Evolutionary conservation across 2,888 invertebrate species (phyloP).

Genomic region (Orchesellides sinensis): DNA sequence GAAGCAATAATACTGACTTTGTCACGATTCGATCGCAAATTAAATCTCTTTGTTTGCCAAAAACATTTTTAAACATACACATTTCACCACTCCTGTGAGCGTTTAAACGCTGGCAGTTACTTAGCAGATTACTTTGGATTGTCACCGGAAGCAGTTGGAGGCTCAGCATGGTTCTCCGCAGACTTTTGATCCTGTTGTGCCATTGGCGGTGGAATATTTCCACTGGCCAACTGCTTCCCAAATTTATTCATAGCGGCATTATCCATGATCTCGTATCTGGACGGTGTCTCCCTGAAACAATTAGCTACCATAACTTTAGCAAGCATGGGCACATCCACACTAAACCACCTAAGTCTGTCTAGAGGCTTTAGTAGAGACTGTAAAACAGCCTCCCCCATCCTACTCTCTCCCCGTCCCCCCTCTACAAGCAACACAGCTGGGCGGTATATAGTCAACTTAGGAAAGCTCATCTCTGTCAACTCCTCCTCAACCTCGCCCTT

Average conservation of each 20-base stretch:
- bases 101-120: too few species aligned
- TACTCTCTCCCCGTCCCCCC: constrained; percentile 73
- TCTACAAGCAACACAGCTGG: constrained; percentile 71
- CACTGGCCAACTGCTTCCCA: constrained; percentile 32
- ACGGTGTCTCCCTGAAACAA: constrained; percentile 60
- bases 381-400: constrained; percentile 72
- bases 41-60: too few species aligned
- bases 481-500: constrained; percentile 77
- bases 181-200: too few species aligned
- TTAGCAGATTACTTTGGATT: too few species aligned
- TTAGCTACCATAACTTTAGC: constrained; percentile 75
- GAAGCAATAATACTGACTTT: too few species aligned
- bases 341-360: constrained; percentile 74
- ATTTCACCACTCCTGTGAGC: too few species aligned
- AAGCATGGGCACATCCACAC: constrained; percentile 73
- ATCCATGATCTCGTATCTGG: constrained; percentile 61
- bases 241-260: constrained; percentile 64
- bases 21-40: too few species aligned
- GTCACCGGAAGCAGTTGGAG: too few species aligned
- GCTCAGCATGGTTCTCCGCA: too few species aligned
- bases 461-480: constrained; percentile 72
- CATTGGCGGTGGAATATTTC: constrained; percentile 23
- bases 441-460: constrained; percentile 74
- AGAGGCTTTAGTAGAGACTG: constrained; percentile 68
- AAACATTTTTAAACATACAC: too few species aligned